Base-by-base conservation (phyloP, 2,888 invertebrate species). In the Rhingia rostrata region DNA sequence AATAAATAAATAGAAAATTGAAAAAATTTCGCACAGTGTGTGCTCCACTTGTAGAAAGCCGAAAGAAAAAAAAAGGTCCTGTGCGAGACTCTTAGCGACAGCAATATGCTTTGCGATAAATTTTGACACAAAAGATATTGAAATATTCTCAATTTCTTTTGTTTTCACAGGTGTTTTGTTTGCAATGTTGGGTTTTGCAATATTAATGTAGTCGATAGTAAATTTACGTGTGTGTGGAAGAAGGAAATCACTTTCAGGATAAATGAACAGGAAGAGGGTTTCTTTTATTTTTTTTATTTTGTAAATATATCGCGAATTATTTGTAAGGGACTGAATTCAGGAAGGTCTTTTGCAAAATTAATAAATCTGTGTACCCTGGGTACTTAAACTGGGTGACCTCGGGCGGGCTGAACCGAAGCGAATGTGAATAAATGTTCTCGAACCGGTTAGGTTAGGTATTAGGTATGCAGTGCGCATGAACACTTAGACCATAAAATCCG, bases 1-100 rank as follows among this genome's bases (percentile, higher is more conserved):
- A 83, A 83, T 73, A 83, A 78, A 73, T 78, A 72, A 82, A 72
- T 58, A 63, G 78, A 78, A 83, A 78, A 83, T 83, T 83, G 83
- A 83, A 83, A 83, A 83, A 73, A 53, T 35, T n/a, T 61, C 43
- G 35, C 56, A 49, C 60, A 63, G 51, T 33, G 51, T 51, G 61
- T 51, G 61, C 43, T 22, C 12, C n/a, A 63, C 47, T 3, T 5
- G 49, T 35, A 33, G 33, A 9, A 12, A 10, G 32, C 7, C 43
- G 33, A 54, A 14, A 22, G 22, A 2, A 22, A 22, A 22, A 22
- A 22, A 22, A 10, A 43, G 4, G 39, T 10, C 39, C 10, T 6
- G 39, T 39, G 39, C 39, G 39, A 9, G 64, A 2, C 10, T n/a
- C 43, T 35, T 35, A 41, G 41, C 12, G 54, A 69, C 32, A 9